Base-by-base conservation (phyloP, 2,797 vertebrate species). In the Botia almorhae region DNA sequence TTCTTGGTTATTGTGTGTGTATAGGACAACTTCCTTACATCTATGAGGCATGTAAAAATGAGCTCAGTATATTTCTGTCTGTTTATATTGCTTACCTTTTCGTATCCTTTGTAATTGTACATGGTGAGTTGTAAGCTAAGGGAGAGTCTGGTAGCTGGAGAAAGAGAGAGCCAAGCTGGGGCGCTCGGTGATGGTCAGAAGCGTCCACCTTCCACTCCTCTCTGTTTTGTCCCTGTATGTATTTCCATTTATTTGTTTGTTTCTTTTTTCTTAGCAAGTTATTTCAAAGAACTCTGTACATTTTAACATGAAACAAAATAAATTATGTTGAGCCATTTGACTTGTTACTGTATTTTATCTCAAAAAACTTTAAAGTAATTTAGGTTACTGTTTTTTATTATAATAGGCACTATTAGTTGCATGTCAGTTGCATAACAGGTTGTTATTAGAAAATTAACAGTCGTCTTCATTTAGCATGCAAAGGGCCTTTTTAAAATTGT, bases 291-390 rank as follows among this genome's bases (percentile, higher is more conserved):
- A 97, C 96, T 99, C 97, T 99, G 97, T 99, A 99, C 97, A 99
- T 99, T 99, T 99, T 99, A 99, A 99, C 97, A 98, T 98, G 97
- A 98, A 98, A 97, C 97, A 95, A 96, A 99, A 99, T 99, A 99
- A 99, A 99, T 99, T 99, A 99, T 99, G 98, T 99, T 98, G 98
- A 99, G 97, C 97, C 97, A 97, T 97, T 97, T 95, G 94, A 94
- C 95, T 96, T 95, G 94, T 95, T 92, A 83, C 51, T 90, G 93
- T 92, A 87, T 76, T 83, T 85, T 46, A 46, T 88, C 64, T 69
- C 8, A 58, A 17, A 33, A 7, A 1, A 12, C 2, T 67, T 46
- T 46, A 0, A 6, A n/a, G 51, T 1, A 3, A 8, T 3, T 2
- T 29, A 43, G 39, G 39, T 43, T 46, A 46, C 43, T 46, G 43